Evolutionary conservation across 1,140 invertebrate species (phyloP).

Genomic region (Meteorus sp.): DNA sequence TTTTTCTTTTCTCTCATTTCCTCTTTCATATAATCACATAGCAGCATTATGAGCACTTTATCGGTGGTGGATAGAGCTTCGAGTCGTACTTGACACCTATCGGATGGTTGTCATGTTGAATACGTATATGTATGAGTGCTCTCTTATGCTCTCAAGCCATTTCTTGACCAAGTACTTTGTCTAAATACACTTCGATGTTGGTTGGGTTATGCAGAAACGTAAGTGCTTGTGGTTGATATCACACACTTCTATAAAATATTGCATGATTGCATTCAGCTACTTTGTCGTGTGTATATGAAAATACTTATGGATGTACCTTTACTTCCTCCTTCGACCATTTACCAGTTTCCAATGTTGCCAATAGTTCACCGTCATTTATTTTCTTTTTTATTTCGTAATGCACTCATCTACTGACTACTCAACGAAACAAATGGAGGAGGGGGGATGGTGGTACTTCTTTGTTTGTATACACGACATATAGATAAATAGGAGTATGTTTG

Average conservation of each 20-base stretch:
- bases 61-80: background rate
- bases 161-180: constrained; percentile 1
- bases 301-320: too few relatives aligned
- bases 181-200: constrained; percentile 2
- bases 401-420: too few relatives aligned
- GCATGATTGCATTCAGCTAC: too few relatives aligned
- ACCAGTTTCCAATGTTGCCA: background rate
- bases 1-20: background rate
- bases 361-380: background rate
- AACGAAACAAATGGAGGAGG: too few relatives aligned
- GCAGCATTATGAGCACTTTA: background rate
- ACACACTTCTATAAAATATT: too few relatives aligned
- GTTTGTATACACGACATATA: too few relatives aligned
- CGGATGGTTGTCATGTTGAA: background rate
- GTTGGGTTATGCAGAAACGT: background rate
- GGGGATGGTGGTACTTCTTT: too few relatives aligned
- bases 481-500: too few relatives aligned
- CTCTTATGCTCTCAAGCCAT: background rate
- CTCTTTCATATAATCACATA: background rate
- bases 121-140: background rate
- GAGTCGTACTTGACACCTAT: constrained; percentile 17
- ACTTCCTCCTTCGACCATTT: constrained; percentile 2
- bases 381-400: background rate
- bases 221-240: constrained; percentile 17
- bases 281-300: too few relatives aligned